A percentile compares a stretch with the other conserved stretches of the same genome.
Evolutionary conservation across 2,113 vertebrate species (phyloP).

Genomic region (Pelmatolapia mariae): DNA sequence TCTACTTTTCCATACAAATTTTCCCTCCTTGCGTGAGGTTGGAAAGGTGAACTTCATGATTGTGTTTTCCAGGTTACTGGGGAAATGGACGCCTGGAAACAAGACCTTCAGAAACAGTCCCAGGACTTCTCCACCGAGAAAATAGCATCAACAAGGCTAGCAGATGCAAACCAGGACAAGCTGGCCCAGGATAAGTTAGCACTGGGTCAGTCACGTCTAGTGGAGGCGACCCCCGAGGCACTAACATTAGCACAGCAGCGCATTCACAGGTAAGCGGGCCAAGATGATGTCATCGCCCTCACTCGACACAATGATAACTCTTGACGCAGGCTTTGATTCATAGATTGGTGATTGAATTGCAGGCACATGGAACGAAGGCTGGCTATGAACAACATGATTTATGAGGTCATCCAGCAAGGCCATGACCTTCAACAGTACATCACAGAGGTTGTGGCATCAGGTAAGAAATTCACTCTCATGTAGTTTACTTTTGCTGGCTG

Average conservation of each 20-base stretch:
- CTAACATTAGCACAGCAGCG: slow-evolving; percentile 84
- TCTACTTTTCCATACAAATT: neutral
- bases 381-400: slow-evolving; percentile 98
- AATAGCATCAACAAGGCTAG: slow-evolving; percentile 79
- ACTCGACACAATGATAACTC: neutral
- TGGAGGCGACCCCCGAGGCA: slow-evolving; percentile 52
- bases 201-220: slow-evolving; percentile 41
- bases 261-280: slow-evolving; percentile 70
- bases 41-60: neutral
- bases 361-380: slow-evolving; percentile 91
- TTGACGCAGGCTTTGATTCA: neutral
- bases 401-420: slow-evolving; percentile 95
- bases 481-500: neutral
- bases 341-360: slow-evolving; percentile 1
- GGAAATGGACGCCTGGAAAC: slow-evolving; percentile 96
- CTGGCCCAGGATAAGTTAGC: slow-evolving; percentile 49
- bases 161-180: slow-evolving; percentile 55
- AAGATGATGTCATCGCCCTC: neutral
- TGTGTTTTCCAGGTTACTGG: slow-evolving; percentile 81
- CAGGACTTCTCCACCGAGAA: slow-evolving; percentile 93
- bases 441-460: slow-evolving; percentile 93
- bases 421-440: slow-evolving; percentile 98
- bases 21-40: neutral
- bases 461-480: slow-evolving; percentile 56
- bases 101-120: slow-evolving; percentile 91